phyloP scores from a whole-genome alignment of 1,140 invertebrate species.

The Wiebesia pumilae region DNA sequence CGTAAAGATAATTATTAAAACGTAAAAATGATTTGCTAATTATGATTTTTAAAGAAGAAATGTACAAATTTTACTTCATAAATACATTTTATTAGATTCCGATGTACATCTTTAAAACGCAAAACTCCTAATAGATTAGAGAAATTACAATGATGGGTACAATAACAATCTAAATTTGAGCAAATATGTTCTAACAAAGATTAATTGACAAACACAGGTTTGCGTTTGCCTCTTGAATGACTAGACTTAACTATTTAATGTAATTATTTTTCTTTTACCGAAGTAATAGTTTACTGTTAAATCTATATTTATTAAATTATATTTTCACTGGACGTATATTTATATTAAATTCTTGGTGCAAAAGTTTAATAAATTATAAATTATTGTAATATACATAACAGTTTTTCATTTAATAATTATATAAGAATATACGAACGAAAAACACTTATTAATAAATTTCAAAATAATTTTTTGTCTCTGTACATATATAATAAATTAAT shows the following conservation, averaged over 20 bases:
- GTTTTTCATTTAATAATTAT: slow-evolving; percentile 23
- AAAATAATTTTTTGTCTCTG: slow-evolving; percentile 24
- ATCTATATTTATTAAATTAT: slow-evolving; percentile 10
- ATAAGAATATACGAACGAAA: background rate
- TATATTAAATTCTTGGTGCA: slow-evolving; percentile 22
- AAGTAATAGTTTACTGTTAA: background rate
- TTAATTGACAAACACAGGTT: slow-evolving; percentile 6
- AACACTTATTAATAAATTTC: slow-evolving; percentile 21
- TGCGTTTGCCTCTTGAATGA: slow-evolving; percentile 26
- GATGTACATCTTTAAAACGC: background rate
- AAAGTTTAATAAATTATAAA: slow-evolving; percentile 46
- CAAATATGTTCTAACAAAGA: slow-evolving; percentile 39
- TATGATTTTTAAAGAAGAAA: slow-evolving; percentile 22
- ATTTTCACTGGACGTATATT: slow-evolving; percentile 24
- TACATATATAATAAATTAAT: slow-evolving; percentile 38
- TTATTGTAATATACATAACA: slow-evolving; percentile 39
- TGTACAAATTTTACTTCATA: slow-evolving; percentile 37
- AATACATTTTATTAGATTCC: slow-evolving; percentile 39
- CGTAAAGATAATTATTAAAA: slow-evolving; percentile 27
- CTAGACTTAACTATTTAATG: slow-evolving; percentile 47
- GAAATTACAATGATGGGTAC: slow-evolving; percentile 14
- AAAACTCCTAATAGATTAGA: slow-evolving; percentile 29
- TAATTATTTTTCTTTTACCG: background rate
- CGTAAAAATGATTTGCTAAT: slow-evolving; percentile 15
- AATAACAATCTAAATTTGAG: slow-evolving; percentile 27